These are phyloP conservation scores for Ormyrus pomaceus DNA, from an alignment of 2,888 invertebrate genomes.

Conservation along the genomic window DNA sequence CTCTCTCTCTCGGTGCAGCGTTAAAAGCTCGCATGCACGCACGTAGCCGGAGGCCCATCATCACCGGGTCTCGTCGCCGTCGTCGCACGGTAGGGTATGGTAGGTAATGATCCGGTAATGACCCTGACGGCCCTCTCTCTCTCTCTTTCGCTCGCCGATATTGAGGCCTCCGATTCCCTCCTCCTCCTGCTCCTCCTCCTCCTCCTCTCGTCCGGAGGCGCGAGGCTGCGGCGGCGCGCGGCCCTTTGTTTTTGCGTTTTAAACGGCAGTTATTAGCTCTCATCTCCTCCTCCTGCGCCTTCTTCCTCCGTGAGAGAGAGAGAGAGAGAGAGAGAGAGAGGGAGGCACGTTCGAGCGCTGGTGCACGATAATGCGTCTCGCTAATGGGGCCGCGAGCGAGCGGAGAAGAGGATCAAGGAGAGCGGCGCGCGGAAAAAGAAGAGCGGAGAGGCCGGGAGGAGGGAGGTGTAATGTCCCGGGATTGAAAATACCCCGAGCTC, in stretches of 20 bases:
- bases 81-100: constrained; percentile 71
- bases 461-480: constrained; percentile 12
- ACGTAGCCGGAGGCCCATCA: constrained; percentile 53
- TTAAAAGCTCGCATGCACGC: no score
- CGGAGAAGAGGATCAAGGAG: constrained; percentile 32
- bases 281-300: constrained; percentile 40
- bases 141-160: constrained; percentile 58
- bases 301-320: not conserved
- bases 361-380: constrained; percentile 51
- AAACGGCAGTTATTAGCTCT: constrained; percentile 72
- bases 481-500: constrained; percentile 42
- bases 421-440: constrained; percentile 6
- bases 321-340: no score
- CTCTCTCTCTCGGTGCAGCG: no score
- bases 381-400: constrained; percentile 48
- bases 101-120: constrained; percentile 75
- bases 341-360: not conserved
- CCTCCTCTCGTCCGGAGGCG: constrained; percentile 51
- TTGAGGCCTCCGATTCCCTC: constrained; percentile 58
- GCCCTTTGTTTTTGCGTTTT: constrained; percentile 71
- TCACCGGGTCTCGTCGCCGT: constrained; percentile 62
- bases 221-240: constrained; percentile 52
- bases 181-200: constrained; percentile 47
- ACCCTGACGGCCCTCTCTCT: constrained; percentile 69
- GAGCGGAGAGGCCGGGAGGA: not conserved